Percentiles rank a stretch among this genome's conserved stretches.
Evolutionary conservation across 64 coral and sea anemone species (phyloP).

Genomic region (Stylophora pistillata): DNA sequence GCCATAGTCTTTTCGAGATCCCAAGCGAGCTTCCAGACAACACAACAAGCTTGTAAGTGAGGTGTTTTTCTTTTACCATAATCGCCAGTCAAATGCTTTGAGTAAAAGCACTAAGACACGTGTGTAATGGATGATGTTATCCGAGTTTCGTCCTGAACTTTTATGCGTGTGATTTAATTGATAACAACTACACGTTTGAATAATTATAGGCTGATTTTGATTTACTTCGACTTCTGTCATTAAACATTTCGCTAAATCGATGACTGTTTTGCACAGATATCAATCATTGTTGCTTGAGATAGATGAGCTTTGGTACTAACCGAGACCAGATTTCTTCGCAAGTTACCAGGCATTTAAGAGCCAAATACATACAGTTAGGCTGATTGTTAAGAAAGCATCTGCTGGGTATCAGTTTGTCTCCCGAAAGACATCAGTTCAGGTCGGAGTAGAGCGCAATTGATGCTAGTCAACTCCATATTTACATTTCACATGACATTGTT

Average conservation of each 20-base stretch:
- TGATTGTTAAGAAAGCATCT: too few relatives aligned
- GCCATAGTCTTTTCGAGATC: not conserved
- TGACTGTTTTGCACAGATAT: not conserved
- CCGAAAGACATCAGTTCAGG: too few relatives aligned
- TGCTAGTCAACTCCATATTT: too few relatives aligned
- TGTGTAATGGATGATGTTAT: not conserved
- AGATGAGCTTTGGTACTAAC: not conserved
- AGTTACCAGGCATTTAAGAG: not conserved
- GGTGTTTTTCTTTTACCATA: not conserved
- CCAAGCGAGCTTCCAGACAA: slow-evolving; percentile 17
- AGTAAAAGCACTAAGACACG: not conserved
- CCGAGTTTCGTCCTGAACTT: not conserved
- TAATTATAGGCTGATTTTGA: not conserved
- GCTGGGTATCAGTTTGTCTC: too few relatives aligned
- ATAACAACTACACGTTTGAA: not conserved
- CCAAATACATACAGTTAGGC: too few relatives aligned
- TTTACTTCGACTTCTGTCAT: not conserved
- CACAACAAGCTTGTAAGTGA: slow-evolving; percentile 14
- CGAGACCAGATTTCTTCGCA: not conserved
- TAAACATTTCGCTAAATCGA: not conserved
- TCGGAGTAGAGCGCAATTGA: too few relatives aligned
- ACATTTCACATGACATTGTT: too few relatives aligned
- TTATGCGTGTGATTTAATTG: not conserved
- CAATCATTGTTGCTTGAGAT: not conserved
- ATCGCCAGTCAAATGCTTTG: not conserved